A percentile compares a stretch with the other conserved stretches of the same genome.
Evolutionary conservation across 2,113 vertebrate genomes (phyloP).

Genomic region (Myotis yumanensis): DNA sequence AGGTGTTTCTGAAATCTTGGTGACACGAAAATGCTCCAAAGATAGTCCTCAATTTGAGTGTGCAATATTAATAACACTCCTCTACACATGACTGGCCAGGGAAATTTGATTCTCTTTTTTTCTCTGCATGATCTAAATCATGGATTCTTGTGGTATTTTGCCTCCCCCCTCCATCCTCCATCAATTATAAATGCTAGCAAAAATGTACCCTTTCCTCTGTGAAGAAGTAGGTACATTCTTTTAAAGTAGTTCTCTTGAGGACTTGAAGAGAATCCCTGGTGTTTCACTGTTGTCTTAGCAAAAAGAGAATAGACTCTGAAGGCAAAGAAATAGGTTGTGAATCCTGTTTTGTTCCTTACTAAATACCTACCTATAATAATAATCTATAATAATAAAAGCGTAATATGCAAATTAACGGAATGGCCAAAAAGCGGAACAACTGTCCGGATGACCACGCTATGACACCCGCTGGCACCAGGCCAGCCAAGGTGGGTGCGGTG

Average conservation of each 20-base stretch:
- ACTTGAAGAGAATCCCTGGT: not conserved
- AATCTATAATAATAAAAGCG: too few relatives aligned
- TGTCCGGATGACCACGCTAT: too few relatives aligned
- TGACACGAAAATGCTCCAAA: constrained; percentile 40
- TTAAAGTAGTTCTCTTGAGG: not conserved
- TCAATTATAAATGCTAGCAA: not conserved
- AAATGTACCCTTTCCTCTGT: not conserved
- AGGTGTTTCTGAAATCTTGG: constrained; percentile 29
- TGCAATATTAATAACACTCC: not conserved
- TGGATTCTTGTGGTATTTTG: not conserved
- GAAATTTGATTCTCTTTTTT: not conserved
- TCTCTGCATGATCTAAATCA: not conserved
- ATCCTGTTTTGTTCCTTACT: not conserved
- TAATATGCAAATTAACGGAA: too few relatives aligned
- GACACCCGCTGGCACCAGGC: too few relatives aligned
- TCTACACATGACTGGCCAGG: not conserved
- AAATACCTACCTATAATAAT: not conserved
- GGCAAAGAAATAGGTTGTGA: not conserved
- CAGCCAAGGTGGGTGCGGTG: too few relatives aligned
- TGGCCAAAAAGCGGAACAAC: too few relatives aligned
- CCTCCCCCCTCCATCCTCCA: not conserved
- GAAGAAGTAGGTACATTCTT: not conserved
- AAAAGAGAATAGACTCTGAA: not conserved
- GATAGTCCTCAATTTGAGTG: not conserved
- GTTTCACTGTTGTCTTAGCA: not conserved